Evolutionary conservation across 2,113 vertebrate species (phyloP).

Genomic region (Hyaena hyaena): DNA sequence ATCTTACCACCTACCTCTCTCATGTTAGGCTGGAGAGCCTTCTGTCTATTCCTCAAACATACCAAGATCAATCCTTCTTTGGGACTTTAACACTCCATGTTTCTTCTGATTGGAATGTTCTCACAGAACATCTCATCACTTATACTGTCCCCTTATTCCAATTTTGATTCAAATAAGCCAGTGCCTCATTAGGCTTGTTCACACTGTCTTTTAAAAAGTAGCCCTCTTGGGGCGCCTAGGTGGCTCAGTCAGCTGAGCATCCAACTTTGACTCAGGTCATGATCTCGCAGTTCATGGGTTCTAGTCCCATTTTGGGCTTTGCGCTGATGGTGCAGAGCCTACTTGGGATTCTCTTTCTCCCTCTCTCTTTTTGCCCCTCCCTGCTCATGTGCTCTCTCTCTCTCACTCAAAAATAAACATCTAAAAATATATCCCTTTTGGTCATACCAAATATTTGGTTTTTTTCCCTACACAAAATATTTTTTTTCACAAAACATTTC

Average conservation of each 20-base stretch:
- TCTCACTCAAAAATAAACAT: too few species aligned
- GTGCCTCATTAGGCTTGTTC: background rate
- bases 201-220: background rate
- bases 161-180: background rate
- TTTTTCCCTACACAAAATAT: background rate
- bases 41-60: background rate
- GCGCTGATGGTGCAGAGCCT: too few species aligned
- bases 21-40: background rate
- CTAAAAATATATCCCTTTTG: too few species aligned
- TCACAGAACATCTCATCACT: background rate
- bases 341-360: too few species aligned
- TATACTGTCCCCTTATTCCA: background rate
- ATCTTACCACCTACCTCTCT: background rate
- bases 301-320: too few species aligned
- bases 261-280: too few species aligned
- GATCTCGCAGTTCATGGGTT: too few species aligned
- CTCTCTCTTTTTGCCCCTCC: too few species aligned
- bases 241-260: too few species aligned
- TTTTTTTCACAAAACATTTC: background rate
- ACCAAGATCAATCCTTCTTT: background rate
- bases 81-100: background rate
- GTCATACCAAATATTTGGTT: too few species aligned
- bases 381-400: too few species aligned
- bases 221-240: too few species aligned
- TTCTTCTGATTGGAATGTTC: background rate